Evolutionary conservation across 2,113 vertebrate genomes (phyloP).

Genomic region (Pygoscelis adeliae): DNA sequence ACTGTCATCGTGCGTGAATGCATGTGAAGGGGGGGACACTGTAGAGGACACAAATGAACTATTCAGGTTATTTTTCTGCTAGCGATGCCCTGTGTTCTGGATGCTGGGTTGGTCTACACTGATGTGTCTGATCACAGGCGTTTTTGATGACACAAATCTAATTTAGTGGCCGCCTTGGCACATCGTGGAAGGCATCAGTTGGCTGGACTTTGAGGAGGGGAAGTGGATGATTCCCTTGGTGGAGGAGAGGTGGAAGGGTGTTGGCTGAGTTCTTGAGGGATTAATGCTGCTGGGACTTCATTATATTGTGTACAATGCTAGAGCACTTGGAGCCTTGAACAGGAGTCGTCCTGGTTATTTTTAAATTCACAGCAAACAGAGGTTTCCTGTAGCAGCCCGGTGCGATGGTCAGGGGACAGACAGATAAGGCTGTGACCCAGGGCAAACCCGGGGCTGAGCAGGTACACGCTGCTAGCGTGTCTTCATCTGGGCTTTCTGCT

Average conservation of each 20-base stretch:
- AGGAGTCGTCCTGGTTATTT: neutral
- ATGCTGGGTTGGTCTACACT: neutral
- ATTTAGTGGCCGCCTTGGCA: neutral
- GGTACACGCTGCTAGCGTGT: accelerated
- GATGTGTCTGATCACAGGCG: neutral
- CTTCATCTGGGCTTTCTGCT: neutral
- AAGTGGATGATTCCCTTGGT: neutral
- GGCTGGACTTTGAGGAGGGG: neutral
- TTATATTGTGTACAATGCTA: neutral
- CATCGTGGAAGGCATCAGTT: neutral
- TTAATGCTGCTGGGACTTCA: neutral
- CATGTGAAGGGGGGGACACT: neutral
- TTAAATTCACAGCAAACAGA: neutral
- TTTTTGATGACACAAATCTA: neutral
- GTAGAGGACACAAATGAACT: neutral
- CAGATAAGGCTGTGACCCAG: neutral
- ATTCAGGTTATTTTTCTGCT: neutral
- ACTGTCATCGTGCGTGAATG: neutral
- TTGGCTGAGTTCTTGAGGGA: neutral
- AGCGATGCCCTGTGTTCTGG: neutral
- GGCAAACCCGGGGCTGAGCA: neutral
- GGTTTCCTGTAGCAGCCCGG: neutral
- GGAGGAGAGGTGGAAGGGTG: neutral
- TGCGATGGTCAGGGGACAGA: neutral
- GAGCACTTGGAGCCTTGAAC: neutral